These are phyloP conservation scores for Drosophila pachea DNA, from an alignment of 1,140 invertebrate species.

Conservation along the genomic window DNA sequence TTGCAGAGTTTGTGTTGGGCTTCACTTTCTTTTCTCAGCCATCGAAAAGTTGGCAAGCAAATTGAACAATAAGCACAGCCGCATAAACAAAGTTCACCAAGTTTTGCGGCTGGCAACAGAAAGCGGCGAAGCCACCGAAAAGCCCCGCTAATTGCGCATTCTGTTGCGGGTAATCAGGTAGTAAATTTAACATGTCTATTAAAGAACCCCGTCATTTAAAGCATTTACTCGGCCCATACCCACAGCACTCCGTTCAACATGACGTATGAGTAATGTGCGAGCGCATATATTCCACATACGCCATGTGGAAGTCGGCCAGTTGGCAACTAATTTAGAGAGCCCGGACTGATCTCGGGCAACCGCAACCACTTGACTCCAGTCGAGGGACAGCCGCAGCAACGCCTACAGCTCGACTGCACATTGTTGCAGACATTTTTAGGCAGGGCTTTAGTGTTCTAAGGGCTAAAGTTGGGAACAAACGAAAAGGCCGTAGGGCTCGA, in stretches of 20 bases:
- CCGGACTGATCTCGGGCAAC: slow-evolving; percentile 10
- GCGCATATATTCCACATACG: slow-evolving; percentile 29
- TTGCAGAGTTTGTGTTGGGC: slow-evolving; percentile 44
- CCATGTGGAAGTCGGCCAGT: slow-evolving; percentile 23
- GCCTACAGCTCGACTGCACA: slow-evolving; percentile 48
- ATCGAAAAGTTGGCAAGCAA: slow-evolving; percentile 55
- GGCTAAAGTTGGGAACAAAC: slow-evolving; percentile 49
- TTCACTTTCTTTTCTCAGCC: slow-evolving; percentile 19
- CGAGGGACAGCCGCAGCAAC: slow-evolving; percentile 30
- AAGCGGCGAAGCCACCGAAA: slow-evolving; percentile 24
- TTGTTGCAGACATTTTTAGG: slow-evolving; percentile 54
- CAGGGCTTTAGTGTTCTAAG: slow-evolving; percentile 60
- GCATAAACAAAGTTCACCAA: slow-evolving; percentile 45
- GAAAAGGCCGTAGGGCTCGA: slow-evolving; percentile 13
- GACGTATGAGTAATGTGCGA: slow-evolving; percentile 21
- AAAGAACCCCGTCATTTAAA: background rate
- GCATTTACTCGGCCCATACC: background rate
- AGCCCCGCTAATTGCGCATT: slow-evolving; percentile 24
- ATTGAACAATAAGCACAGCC: slow-evolving; percentile 46
- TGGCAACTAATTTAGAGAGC: slow-evolving; percentile 37
- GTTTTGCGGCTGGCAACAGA: slow-evolving; percentile 29
- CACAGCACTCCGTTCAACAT: slow-evolving; percentile 13
- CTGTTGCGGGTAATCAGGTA: slow-evolving; percentile 7
- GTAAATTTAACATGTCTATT: background rate
- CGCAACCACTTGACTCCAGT: slow-evolving; percentile 30